phyloP scores from a whole-genome alignment of 2,113 vertebrate genomes.

The Tupaia chinensis region DNA sequence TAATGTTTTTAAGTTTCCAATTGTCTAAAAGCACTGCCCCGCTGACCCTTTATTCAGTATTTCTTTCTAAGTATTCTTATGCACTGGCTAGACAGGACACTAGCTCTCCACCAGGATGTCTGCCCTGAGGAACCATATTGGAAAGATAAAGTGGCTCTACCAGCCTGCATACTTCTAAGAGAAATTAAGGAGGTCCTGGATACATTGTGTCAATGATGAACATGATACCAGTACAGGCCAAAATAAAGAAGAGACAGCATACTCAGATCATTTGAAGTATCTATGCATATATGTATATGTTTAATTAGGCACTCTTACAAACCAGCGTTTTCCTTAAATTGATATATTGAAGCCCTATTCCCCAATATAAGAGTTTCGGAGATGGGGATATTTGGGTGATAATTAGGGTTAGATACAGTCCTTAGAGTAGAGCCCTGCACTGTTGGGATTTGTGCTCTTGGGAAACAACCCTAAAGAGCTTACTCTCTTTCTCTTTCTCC shows the following conservation, averaged over 20 bases:
- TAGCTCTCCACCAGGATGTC: background rate
- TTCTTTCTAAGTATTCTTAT: background rate
- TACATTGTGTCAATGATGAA: background rate
- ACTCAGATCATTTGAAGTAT: background rate
- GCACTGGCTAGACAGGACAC: background rate
- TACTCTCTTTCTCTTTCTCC: background rate
- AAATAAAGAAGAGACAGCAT: background rate
- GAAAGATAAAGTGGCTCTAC: background rate
- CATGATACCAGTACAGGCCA: background rate
- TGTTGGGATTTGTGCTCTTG: background rate
- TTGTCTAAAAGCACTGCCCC: background rate
- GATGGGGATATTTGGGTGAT: background rate
- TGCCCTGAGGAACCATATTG: background rate
- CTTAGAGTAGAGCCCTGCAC: background rate
- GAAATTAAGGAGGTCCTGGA: background rate
- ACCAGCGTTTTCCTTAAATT: background rate
- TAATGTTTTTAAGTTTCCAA: conserved; percentile 15
- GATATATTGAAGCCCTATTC: background rate
- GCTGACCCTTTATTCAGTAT: background rate
- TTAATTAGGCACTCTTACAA: background rate
- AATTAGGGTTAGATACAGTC: background rate
- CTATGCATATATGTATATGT: background rate
- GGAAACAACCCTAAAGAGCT: background rate
- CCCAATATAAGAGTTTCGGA: background rate
- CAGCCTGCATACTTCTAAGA: background rate